Base-by-base conservation (phyloP, 2,113 vertebrate species). In the Semicossyphus pulcher region DNA sequence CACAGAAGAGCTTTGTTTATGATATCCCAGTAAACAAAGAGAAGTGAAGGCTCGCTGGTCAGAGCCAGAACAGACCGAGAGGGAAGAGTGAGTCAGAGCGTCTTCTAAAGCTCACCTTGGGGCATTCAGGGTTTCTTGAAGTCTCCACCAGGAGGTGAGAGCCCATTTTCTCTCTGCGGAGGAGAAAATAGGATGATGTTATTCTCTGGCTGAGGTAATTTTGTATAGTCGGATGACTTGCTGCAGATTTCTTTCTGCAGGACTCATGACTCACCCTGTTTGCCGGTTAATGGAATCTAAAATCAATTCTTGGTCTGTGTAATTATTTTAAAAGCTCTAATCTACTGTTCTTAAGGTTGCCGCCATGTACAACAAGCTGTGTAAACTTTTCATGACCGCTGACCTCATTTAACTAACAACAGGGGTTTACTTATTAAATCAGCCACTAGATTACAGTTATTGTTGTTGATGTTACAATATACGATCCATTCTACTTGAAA, bases 61-160 rank as follows among this genome's bases (percentile, higher is more conserved):
- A 28, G 32, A 6, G 15, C 32, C 44, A 5, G 31, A 47, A 48
- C 25, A 42, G 44, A 56, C 67, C 18, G 62, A 53, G 18, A 53
- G 15, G 37, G 28, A 52, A 66, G 36, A 47, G 59, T 39, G 41
- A 76, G 45, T 60, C 56, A 36, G 36, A 39, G 8, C 41, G 45
- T 71, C 71, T 71, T 65, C 32, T 28, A 56, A 62, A 63, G 76
- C 94, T 94, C 87, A 98, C 97, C 93, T 98, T 99, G 9, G 96
- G 96, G 90, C 96, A 97, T 47, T 85, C 90, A 4, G 95, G 93
- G 88, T 97, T 96, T 90, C 97, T 95, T 77, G 97, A 93, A 10
- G 96, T 98, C 91, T 99, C 96, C 81, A 98, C 96, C 94, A 99
- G 89, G 66, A 98, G 92, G 76, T 96, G 91, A 59, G 96, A 96